These are phyloP conservation scores for Eulithis testata DNA, from an alignment of 2,888 invertebrate genomes.

Conservation along the genomic window DNA sequence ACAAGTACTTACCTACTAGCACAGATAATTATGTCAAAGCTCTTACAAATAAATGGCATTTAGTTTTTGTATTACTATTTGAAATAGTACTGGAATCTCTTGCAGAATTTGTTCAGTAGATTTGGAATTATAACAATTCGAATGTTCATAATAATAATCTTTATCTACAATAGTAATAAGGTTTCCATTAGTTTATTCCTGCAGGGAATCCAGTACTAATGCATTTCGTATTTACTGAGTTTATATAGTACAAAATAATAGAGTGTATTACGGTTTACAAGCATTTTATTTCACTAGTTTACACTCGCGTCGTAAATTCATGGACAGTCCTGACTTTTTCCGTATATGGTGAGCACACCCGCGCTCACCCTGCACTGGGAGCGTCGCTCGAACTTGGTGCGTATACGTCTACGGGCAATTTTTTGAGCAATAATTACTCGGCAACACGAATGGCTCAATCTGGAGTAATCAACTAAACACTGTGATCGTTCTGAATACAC, in stretches of 20 bases:
- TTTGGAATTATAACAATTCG: constrained; percentile 5
- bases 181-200: constrained; percentile 47
- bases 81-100: constrained; percentile 41
- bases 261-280: constrained; percentile 49
- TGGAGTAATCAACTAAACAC: too few species aligned
- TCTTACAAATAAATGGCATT: constrained; percentile 31
- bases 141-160: constrained; percentile 11
- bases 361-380: too few species aligned
- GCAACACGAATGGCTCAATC: too few species aligned
- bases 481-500: too few species aligned
- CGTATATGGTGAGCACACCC: too few species aligned
- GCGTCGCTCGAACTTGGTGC: too few species aligned
- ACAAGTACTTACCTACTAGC: constrained; percentile 15
- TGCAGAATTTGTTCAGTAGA: constrained; percentile 31
- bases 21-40: constrained; percentile 51
- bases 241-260: constrained; percentile 60
- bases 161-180: constrained; percentile 2
- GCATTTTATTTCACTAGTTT: constrained; percentile 32
- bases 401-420: too few species aligned
- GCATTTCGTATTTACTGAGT: constrained; percentile 25
- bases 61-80: constrained; percentile 57
- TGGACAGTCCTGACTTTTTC: too few species aligned
- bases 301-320: too few species aligned
- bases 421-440: too few species aligned
- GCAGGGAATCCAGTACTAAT: constrained; percentile 38